Percentiles rank a stretch among this genome's conserved stretches.
Evolutionary conservation across 2,888 invertebrate genomes (phyloP).

Genomic region (Lamellibrachia columna): DNA sequence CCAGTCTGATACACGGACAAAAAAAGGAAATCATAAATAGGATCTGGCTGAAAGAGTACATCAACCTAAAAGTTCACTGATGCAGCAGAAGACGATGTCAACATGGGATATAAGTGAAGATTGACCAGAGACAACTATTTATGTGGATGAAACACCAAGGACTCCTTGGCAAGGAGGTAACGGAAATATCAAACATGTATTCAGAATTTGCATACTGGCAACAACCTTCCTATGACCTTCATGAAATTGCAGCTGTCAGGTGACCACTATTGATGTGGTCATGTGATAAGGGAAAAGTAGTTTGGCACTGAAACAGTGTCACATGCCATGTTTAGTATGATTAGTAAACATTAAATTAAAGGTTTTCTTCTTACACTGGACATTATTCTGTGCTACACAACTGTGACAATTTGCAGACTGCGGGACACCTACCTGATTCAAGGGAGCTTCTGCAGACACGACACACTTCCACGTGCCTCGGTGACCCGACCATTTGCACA

Average conservation of each 20-base stretch:
- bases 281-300: neutral
- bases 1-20: no score
- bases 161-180: no score
- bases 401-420: neutral
- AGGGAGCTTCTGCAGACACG: constrained; percentile 52
- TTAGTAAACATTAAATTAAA: no score
- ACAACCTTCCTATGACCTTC: neutral
- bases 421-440: constrained; percentile 48
- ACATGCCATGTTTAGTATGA: no score
- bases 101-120: no score
- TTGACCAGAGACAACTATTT: no score
- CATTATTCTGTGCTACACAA: neutral
- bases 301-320: neutral
- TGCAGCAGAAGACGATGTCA: no score
- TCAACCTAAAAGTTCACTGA: no score
- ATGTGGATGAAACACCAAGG: no score
- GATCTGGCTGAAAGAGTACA: no score
- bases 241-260: neutral
- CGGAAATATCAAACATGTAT: neutral
- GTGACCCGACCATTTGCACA: constrained; percentile 62
- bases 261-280: neutral
- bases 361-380: neutral
- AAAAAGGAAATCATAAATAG: no score
- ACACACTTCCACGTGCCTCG: constrained; percentile 73
- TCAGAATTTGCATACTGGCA: no score